Evolutionary conservation across 2,888 invertebrate species (phyloP), one percentile per base, ranked within the genome.

Genomic region (Cataglyphis rosenhaueri): DNA sequence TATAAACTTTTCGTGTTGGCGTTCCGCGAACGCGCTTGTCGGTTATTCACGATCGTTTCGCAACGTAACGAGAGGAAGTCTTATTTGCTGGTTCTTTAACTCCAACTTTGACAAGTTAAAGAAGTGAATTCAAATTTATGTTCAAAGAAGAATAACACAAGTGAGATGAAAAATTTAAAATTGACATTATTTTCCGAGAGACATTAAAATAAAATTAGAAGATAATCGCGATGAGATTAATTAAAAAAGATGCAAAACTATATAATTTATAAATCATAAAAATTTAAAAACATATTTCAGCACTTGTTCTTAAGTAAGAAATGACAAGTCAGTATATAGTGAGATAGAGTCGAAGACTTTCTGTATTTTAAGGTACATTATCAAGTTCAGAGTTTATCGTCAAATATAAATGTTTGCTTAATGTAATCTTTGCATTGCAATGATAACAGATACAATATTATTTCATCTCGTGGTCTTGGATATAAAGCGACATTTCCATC

Each of bases 1-100:
- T 55, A 61, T 73, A 71, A 84, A 76, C 61, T 66, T 83, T 71
- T 71, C 48, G 61, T 59, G 73, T 70, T 70, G 21, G 44, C 65
- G 35, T 68, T 68, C 41, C 12, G 29, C 44, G 59, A 78, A 70
- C 21, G 6, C 38, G 59, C 18, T 79, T 35, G 32, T 21, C 73
- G 70, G 3, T 52, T 38, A 44, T 48, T 76, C 65, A 9, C 55
- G 66, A 38, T 65, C 29, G 29, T 38, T 78, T 38, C 38, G 32
- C 41, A 2, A 41, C 68, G 55, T 25, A 29, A 44, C 15, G 41
- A 70, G n/a, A 44, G 18, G 18, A 70, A 70, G 15, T 78, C 32
- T 78, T 70, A 57, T 32, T 78, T 21, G 9, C 29, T 29, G 55
- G 6, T 6, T 41, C 12, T 8, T 41, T 32, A 32, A 70, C 6